Conservation (phyloP, 30 jellyfish, hydroid and myxozoan genomes). For the Chironex yamaguchii region DNA sequence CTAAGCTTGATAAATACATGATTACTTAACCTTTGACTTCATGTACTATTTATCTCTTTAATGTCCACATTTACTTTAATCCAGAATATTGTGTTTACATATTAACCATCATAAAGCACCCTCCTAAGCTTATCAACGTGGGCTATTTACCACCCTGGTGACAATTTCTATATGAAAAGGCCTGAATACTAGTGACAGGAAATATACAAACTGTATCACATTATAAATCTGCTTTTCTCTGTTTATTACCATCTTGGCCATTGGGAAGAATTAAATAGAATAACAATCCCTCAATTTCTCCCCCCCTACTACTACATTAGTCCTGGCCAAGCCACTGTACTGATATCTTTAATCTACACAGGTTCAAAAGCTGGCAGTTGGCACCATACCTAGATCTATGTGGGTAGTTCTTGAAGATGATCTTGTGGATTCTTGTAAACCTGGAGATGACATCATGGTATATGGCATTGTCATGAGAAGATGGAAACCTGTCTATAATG, state of each 20-base stretch:
- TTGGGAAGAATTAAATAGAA: neutral
- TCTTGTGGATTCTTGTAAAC: slow-evolving; percentile 96
- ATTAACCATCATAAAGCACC: too few species aligned
- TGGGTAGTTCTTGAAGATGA: slow-evolving; percentile 97
- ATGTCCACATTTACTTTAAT: too few species aligned
- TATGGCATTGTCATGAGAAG: slow-evolving; percentile 92
- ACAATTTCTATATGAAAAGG: too few species aligned
- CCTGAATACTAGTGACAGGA: too few species aligned
- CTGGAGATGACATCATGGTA: slow-evolving; percentile 99
- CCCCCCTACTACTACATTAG: too few species aligned
- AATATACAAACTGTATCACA: neutral
- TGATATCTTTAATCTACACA: neutral
- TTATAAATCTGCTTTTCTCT: neutral
- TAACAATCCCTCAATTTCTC: neutral
- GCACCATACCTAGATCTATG: slow-evolving; percentile 95
- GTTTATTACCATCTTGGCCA: too few species aligned
- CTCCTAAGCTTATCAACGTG: too few species aligned
- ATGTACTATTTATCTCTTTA: too few species aligned
- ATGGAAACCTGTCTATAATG: slow-evolving; percentile 80
- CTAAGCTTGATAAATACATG: too few species aligned
- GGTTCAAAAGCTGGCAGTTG: slow-evolving; percentile 95
- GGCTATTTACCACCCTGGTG: too few species aligned
- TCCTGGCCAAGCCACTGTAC: neutral
- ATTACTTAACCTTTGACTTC: too few species aligned
- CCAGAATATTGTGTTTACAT: too few species aligned